A percentile compares a stretch with the other conserved stretches of the same genome.
These are phyloP conservation scores for Pangasius macronema DNA, from an alignment of 2,797 vertebrate genomes.

Conservation along the genomic window DNA sequence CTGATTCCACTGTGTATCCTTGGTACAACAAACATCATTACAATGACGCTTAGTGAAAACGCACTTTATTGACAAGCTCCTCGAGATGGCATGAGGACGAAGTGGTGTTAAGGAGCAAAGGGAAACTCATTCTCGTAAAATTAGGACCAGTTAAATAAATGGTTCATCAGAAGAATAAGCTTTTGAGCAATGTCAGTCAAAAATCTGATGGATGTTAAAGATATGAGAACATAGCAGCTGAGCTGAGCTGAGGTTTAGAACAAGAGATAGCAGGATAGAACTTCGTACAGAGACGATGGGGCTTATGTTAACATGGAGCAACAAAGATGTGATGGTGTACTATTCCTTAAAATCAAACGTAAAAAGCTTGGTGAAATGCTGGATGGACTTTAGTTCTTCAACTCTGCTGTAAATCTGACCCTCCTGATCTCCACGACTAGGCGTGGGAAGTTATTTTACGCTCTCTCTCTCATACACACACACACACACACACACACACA, in stretches of 20 bases:
- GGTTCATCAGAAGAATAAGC: not conserved
- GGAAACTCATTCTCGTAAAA: not conserved
- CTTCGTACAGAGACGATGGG: not conserved
- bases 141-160: too few relatives aligned
- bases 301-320: not conserved
- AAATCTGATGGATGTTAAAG: not conserved
- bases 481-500: not conserved
- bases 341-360: not conserved
- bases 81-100: not conserved
- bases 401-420: conserved; percentile 23
- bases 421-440: conserved; percentile 23
- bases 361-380: not conserved
- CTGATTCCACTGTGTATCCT: not conserved
- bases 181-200: not conserved
- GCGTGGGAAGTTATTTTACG: conserved; percentile 37
- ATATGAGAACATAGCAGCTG: not conserved
- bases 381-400: conserved; percentile 15
- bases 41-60: not conserved
- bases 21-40: conserved; percentile 1
- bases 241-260: not conserved
- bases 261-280: not conserved
- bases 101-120: not conserved
- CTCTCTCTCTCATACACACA: not conserved
- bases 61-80: not conserved
- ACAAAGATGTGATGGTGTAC: not conserved